Percentiles rank a stretch among this genome's conserved stretches.
Conservation (phyloP, 2,113 vertebrate genomes). For the Gavialis gangeticus region DNA sequence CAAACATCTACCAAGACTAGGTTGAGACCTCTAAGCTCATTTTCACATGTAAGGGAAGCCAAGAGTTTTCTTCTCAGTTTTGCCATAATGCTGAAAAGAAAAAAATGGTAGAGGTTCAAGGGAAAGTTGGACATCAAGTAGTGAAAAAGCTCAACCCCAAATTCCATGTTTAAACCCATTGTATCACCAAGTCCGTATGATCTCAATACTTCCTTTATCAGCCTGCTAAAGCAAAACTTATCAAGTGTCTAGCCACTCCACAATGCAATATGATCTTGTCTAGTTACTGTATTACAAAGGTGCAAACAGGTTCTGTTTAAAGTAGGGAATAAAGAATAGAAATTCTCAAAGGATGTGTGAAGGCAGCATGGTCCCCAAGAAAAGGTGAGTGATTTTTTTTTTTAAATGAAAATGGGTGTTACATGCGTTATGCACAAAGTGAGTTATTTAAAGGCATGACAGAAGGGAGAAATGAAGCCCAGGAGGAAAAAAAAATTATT, state of each 20-base stretch:
- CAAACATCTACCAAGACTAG: slow-evolving; percentile 14
- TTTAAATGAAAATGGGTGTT: not conserved
- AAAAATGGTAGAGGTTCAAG: not conserved
- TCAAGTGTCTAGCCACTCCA: not conserved
- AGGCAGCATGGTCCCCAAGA: not conserved
- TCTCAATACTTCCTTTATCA: not conserved
- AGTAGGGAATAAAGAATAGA: not conserved
- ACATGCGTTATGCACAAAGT: not conserved
- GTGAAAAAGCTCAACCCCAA: not conserved
- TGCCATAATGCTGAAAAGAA: slow-evolving; percentile 4
- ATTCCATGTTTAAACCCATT: not conserved
- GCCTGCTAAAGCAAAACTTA: not conserved
- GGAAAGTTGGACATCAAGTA: not conserved
- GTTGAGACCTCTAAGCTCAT: slow-evolving; percentile 34
- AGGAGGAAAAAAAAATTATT: not conserved
- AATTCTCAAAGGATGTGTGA: not conserved
- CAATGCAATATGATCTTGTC: not conserved
- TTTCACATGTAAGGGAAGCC: not conserved
- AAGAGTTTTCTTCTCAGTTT: not conserved
- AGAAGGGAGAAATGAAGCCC: not conserved
- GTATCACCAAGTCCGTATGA: not conserved
- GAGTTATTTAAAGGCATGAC: not conserved
- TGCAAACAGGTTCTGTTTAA: not conserved
- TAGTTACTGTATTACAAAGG: not conserved
- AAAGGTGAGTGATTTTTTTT: not conserved